Conservation (phyloP, 2,888 invertebrate species). For the Cephus rjabovi region DNA sequence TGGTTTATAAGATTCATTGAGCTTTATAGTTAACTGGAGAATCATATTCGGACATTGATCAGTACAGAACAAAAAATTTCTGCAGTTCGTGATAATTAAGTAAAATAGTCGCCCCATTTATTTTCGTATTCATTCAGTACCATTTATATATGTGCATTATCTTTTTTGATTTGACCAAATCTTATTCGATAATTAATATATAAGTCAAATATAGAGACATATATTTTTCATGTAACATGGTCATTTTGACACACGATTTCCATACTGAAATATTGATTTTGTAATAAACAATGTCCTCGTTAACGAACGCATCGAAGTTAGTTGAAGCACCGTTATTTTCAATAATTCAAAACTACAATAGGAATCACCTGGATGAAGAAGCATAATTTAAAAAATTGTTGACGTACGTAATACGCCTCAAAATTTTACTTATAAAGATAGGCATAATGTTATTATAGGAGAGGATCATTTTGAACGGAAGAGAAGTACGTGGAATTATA, state of each 20-base stretch:
- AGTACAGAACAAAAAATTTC: background rate
- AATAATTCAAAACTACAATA: background rate
- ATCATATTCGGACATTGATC: background rate
- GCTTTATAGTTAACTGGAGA: slow-evolving; percentile 14
- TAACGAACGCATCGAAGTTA: background rate
- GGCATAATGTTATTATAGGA: background rate
- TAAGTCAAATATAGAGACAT: background rate
- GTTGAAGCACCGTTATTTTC: background rate
- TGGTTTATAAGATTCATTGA: slow-evolving; percentile 29
- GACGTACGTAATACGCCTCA: too few relatives aligned
- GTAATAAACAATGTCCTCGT: background rate
- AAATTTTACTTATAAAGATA: too few relatives aligned
- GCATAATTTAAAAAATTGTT: background rate
- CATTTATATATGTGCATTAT: background rate
- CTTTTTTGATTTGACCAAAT: background rate
- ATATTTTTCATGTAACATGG: background rate
- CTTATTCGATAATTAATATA: background rate
- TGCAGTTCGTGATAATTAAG: background rate
- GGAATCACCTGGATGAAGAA: background rate
- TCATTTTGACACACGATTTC: background rate
- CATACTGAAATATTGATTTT: background rate
- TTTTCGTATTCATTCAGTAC: background rate
- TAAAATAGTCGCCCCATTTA: background rate
- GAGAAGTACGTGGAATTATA: background rate
- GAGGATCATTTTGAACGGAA: background rate